phyloP scores from a whole-genome alignment of 1,140 invertebrate species.

The Zaprionus nigranus region DNA sequence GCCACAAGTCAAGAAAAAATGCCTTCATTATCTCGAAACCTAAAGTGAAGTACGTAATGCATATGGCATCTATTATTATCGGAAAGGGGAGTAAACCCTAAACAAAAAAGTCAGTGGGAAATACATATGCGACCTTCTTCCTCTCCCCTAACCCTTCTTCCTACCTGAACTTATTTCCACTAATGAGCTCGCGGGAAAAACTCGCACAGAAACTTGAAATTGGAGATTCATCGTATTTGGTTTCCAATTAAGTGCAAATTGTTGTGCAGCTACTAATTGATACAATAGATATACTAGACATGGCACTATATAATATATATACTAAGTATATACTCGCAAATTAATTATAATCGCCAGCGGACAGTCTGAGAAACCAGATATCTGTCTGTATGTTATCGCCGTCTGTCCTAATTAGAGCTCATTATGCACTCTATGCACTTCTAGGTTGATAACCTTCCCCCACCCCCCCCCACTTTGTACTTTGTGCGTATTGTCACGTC shows the following conservation, averaged over 20 bases:
- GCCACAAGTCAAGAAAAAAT: slow-evolving; percentile 41
- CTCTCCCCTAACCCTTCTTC: neutral
- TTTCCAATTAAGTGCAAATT: slow-evolving; percentile 66
- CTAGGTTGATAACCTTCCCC: neutral
- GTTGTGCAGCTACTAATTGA: slow-evolving; percentile 36
- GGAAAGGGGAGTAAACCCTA: slow-evolving; percentile 18
- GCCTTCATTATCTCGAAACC: slow-evolving; percentile 65
- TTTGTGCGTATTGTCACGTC: slow-evolving; percentile 1
- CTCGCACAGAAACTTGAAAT: slow-evolving; percentile 25
- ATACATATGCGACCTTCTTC: slow-evolving; percentile 38
- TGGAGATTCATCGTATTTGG: slow-evolving; percentile 53
- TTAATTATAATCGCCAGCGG: neutral
- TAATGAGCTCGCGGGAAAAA: slow-evolving; percentile 49
- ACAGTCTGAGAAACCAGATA: slow-evolving; percentile 4
- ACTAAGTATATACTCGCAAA: neutral
- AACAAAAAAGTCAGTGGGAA: slow-evolving; percentile 60
- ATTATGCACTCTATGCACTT: slow-evolving; percentile 3
- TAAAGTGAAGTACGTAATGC: slow-evolving; percentile 16
- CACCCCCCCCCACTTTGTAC: neutral
- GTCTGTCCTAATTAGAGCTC: neutral
- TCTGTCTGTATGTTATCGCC: neutral
- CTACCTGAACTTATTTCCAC: slow-evolving; percentile 3
- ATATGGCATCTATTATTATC: neutral
- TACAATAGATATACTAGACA: neutral
- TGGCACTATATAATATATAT: neutral